Evolutionary conservation across 2,888 invertebrate species (phyloP).

Genomic region (Malacosoma neustria): DNA sequence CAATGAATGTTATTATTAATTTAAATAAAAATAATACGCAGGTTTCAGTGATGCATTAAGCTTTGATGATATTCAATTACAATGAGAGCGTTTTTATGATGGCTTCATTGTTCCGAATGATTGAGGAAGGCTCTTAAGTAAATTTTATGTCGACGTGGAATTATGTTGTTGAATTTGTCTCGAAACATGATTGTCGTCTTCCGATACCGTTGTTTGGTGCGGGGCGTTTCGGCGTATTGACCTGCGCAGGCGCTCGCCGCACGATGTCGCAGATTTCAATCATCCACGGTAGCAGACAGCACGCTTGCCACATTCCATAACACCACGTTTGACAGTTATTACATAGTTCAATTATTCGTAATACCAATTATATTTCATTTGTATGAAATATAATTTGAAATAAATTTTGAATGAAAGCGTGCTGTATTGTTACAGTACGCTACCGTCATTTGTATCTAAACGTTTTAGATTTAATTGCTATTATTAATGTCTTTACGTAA

Average conservation of each 20-base stretch:
- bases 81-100: not conserved
- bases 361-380: too few relatives aligned
- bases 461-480: too few relatives aligned
- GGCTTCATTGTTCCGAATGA: not conserved
- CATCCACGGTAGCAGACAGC: slow-evolving; percentile 29
- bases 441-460: too few relatives aligned
- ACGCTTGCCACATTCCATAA: slow-evolving; percentile 21
- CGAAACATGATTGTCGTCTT: slow-evolving; percentile 26
- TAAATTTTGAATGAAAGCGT: too few relatives aligned
- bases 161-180: slow-evolving; percentile 31
- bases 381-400: too few relatives aligned
- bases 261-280: slow-evolving; percentile 38
- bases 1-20: slow-evolving; percentile 22
- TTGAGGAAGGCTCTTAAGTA: not conserved
- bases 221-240: slow-evolving; percentile 19
- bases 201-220: slow-evolving; percentile 38
- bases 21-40: slow-evolving; percentile 15
- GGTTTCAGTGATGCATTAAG: slow-evolving; percentile 8
- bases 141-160: not conserved
- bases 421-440: too few relatives aligned
- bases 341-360: too few relatives aligned
- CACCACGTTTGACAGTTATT: too few relatives aligned
- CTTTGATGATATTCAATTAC: not conserved
- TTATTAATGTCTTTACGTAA: too few relatives aligned
- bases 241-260: slow-evolving; percentile 22